Conservation (phyloP, 2,797 vertebrate species). For the Lagodon rhomboides region DNA sequence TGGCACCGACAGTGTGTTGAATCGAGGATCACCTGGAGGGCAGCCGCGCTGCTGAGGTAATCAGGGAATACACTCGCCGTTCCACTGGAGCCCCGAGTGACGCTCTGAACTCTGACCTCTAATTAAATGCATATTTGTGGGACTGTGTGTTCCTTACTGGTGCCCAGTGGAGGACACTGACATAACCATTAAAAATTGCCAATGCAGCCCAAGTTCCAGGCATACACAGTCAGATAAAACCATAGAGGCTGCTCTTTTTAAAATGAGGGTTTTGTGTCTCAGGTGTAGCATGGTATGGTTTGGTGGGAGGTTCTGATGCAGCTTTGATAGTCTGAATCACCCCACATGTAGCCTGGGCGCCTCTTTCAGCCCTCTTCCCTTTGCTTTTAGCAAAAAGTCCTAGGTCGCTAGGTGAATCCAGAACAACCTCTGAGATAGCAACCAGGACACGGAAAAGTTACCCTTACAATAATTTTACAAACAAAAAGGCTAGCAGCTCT, state of each 20-base stretch:
- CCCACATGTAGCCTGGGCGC: too few relatives aligned
- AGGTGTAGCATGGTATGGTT: too few relatives aligned
- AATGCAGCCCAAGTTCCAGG: background rate
- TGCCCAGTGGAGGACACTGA: background rate
- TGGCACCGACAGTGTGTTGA: constrained; percentile 23
- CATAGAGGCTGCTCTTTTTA: background rate
- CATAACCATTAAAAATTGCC: background rate
- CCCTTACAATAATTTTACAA: too few relatives aligned
- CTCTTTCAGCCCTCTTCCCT: too few relatives aligned
- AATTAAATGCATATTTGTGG: constrained; percentile 20
- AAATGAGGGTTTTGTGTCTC: background rate
- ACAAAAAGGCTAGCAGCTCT: too few relatives aligned
- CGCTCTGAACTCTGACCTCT: constrained; percentile 46
- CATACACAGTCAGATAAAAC: background rate
- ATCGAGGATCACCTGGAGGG: constrained; percentile 55
- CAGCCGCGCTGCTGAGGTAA: constrained; percentile 43
- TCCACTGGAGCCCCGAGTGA: background rate
- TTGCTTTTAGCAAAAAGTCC: too few relatives aligned
- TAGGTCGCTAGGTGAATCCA: too few relatives aligned
- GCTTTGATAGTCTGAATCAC: too few relatives aligned
- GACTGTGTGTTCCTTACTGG: constrained; percentile 6
- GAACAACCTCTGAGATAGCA: too few relatives aligned
- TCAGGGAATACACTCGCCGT: constrained; percentile 24
- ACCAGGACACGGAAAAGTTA: too few relatives aligned
- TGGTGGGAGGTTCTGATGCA: too few relatives aligned